A percentile compares a stretch with the other conserved stretches of the same genome.
Conservation (phyloP, 2,797 vertebrate genomes). For the Epinephelus coioides region DNA sequence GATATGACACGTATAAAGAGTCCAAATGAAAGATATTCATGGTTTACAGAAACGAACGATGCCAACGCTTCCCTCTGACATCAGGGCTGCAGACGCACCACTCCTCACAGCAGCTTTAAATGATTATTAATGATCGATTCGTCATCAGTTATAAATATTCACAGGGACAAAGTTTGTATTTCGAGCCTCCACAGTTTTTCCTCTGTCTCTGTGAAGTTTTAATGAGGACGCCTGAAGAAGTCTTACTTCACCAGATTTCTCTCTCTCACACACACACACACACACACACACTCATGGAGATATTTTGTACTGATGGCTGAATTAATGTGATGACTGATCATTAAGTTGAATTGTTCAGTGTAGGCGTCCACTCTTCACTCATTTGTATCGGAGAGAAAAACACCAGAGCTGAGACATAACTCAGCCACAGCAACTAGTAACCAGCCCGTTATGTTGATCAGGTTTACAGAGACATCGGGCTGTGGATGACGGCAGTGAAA, state of each 20-base stretch:
- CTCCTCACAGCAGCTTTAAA: not conserved
- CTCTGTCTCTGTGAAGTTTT: constrained; percentile 36
- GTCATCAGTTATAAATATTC: constrained; percentile 6
- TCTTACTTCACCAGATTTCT: constrained; percentile 21
- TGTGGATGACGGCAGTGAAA: not conserved
- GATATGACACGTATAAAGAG: no score
- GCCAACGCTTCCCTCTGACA: no score
- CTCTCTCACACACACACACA: constrained; percentile 37
- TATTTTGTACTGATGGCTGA: constrained; percentile 31
- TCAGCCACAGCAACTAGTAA: not conserved
- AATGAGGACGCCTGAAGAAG: constrained; percentile 42
- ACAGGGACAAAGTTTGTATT: not conserved
- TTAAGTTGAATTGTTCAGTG: constrained; percentile 39
- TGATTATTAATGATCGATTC: not conserved
- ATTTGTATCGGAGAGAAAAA: constrained; percentile 18
- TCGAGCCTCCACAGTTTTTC: not conserved
- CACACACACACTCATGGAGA: constrained; percentile 36
- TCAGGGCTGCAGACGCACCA: no score
- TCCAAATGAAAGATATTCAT: no score
- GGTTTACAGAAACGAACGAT: no score
- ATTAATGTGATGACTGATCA: constrained; percentile 60
- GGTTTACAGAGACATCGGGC: not conserved
- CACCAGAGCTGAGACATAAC: not conserved
- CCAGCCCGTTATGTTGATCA: no score
- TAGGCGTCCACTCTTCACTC: constrained; percentile 34